Conservation (phyloP, 2,797 vertebrate genomes). For the Gallinago solitaria region DNA sequence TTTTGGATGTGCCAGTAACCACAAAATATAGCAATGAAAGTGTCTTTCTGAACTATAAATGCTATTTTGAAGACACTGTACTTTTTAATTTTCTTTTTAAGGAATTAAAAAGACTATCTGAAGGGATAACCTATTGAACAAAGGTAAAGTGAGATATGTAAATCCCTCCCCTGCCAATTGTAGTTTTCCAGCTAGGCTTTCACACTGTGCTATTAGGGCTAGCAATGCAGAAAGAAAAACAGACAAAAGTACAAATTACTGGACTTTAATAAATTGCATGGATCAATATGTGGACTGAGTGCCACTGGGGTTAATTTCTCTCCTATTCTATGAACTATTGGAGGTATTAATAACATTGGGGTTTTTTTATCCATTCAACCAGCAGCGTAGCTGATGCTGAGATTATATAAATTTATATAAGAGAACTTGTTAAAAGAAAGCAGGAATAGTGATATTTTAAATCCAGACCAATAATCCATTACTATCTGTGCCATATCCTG, state of each 20-base stretch:
- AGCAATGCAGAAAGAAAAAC: background rate
- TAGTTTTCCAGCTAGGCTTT: background rate
- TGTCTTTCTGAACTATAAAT: constrained; percentile 13
- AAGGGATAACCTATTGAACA: background rate
- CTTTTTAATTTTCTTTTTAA: background rate
- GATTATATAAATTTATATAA: background rate
- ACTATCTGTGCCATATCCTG: background rate
- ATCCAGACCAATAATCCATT: background rate
- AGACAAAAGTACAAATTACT: background rate
- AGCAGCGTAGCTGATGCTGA: background rate
- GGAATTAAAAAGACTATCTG: background rate
- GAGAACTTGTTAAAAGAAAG: background rate
- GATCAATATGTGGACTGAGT: background rate
- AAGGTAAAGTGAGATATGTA: background rate
- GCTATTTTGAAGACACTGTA: background rate
- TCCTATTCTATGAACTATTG: background rate
- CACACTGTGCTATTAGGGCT: background rate
- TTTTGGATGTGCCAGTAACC: background rate
- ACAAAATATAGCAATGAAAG: background rate
- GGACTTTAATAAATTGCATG: background rate
- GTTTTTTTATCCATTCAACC: background rate
- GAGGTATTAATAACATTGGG: background rate
- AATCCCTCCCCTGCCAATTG: background rate
- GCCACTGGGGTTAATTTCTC: background rate
- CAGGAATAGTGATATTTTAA: background rate